Percentiles rank a stretch among this genome's conserved stretches.
phyloP scores from a whole-genome alignment of 2,888 invertebrate genomes.

The Xylota segnis region DNA sequence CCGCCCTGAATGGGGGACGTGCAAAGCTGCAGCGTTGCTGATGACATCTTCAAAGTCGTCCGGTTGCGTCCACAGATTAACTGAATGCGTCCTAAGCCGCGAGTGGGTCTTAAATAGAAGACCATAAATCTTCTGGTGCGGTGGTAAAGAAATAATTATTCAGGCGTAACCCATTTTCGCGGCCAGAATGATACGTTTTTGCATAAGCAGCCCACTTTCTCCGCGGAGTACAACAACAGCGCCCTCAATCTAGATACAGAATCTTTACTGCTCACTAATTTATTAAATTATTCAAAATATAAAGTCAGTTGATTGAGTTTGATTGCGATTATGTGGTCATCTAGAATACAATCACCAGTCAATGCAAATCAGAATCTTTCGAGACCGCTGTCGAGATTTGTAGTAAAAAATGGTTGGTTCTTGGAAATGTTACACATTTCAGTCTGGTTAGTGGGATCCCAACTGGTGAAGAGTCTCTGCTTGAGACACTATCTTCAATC shows the following conservation, averaged over 20 bases:
- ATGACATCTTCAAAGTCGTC: neutral
- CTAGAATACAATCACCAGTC: neutral
- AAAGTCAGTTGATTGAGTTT: no score
- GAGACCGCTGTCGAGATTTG: neutral
- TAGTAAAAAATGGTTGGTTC: no score
- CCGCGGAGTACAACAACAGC: no score
- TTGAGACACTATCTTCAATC: no score
- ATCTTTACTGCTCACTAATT: neutral
- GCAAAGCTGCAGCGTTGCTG: neutral
- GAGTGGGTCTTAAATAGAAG: neutral
- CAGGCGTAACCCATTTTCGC: slow-evolving; percentile 4
- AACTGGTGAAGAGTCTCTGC: no score
- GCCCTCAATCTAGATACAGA: neutral
- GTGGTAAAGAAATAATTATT: neutral
- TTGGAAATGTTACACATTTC: no score
- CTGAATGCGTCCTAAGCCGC: neutral
- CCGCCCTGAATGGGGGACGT: slow-evolving; percentile 22
- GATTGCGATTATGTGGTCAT: neutral
- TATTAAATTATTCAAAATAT: neutral
- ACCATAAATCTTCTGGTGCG: neutral
- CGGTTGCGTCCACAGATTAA: neutral
- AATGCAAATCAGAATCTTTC: neutral
- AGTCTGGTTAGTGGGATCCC: no score
- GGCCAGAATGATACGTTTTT: neutral
- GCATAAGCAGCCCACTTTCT: neutral